Evolutionary conservation across 2,797 vertebrate species (phyloP).

Genomic region (Phoeniculus purpureus): DNA sequence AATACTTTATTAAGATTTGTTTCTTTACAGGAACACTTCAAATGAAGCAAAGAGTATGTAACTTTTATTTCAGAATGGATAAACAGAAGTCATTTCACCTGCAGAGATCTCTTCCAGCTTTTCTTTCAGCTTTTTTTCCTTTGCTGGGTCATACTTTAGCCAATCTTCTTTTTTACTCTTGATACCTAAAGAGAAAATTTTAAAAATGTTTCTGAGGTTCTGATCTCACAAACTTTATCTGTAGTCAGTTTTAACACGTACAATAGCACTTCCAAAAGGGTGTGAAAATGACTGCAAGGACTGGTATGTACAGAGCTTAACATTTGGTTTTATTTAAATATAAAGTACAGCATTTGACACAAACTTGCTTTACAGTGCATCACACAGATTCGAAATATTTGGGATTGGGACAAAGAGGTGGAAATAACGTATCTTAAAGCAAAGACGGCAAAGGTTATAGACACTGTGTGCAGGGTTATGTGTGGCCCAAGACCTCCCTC

Average conservation of each 20-base stretch:
- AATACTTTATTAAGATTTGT: slow-evolving; percentile 15
- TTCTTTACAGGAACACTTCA: not conserved
- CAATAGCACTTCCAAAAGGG: not conserved
- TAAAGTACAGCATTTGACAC: not conserved
- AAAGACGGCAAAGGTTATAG: not conserved
- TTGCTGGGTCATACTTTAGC: slow-evolving; percentile 71
- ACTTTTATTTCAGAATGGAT: not conserved
- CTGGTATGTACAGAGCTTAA: not conserved
- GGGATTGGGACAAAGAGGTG: not conserved
- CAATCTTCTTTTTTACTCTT: slow-evolving; percentile 85
- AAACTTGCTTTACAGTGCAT: not conserved
- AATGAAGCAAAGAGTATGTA: not conserved
- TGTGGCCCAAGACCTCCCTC: not conserved
- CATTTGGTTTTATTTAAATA: not conserved
- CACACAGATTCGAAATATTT: not conserved
- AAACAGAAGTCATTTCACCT: slow-evolving; percentile 71
- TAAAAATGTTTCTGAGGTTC: not conserved
- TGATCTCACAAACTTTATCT: not conserved
- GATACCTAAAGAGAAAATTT: slow-evolving; percentile 72
- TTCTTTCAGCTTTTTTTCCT: slow-evolving; percentile 67
- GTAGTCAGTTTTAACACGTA: not conserved
- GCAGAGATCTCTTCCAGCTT: slow-evolving; percentile 48
- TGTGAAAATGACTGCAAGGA: not conserved
- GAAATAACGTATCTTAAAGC: not conserved
- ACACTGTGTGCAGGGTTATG: not conserved